Percentiles rank a stretch among this genome's conserved stretches.
Evolutionary conservation across 2,888 invertebrate genomes (phyloP).

Genomic region (Cerastoderma edule): DNA sequence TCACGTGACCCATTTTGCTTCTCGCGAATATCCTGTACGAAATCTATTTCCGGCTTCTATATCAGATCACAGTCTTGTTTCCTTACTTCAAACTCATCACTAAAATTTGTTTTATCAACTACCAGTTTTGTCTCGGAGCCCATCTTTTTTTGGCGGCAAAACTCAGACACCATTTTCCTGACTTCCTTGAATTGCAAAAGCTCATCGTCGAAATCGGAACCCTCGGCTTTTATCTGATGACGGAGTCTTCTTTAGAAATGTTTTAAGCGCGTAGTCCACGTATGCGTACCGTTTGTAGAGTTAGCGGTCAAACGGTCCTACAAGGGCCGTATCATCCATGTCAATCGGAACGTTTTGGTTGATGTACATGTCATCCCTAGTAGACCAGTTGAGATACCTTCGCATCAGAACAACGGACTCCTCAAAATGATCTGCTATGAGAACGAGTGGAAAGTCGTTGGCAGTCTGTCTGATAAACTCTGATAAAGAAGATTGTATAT

Average conservation of each 20-base stretch:
- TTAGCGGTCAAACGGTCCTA: conserved; percentile 50
- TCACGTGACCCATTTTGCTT: conserved; percentile 55
- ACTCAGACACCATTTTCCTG: conserved; percentile 48
- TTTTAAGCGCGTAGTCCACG: conserved; percentile 57
- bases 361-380: conserved; percentile 55
- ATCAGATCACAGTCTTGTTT: conserved; percentile 43
- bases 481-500: too few species aligned
- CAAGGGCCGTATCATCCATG: conserved; percentile 43
- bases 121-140: conserved; percentile 25
- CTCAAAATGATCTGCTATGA: conserved; percentile 59
- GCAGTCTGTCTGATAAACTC: conserved; percentile 43
- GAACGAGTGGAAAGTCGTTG: conserved; percentile 54
- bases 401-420: conserved; percentile 60
- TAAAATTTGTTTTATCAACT: conserved; percentile 53
- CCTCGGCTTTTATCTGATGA: conserved; percentile 51
- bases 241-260: conserved; percentile 47
- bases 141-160: conserved; percentile 34
- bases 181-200: conserved; percentile 55
- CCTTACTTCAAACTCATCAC: conserved; percentile 41
- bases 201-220: conserved; percentile 57
- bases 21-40: conserved; percentile 47
- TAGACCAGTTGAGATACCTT: conserved; percentile 55
- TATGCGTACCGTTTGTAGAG: conserved; percentile 52
- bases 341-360: conserved; percentile 47
- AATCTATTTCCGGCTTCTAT: conserved; percentile 47